Base-by-base conservation (phyloP, 2,113 vertebrate genomes). In the Tinamus guttatus region DNA sequence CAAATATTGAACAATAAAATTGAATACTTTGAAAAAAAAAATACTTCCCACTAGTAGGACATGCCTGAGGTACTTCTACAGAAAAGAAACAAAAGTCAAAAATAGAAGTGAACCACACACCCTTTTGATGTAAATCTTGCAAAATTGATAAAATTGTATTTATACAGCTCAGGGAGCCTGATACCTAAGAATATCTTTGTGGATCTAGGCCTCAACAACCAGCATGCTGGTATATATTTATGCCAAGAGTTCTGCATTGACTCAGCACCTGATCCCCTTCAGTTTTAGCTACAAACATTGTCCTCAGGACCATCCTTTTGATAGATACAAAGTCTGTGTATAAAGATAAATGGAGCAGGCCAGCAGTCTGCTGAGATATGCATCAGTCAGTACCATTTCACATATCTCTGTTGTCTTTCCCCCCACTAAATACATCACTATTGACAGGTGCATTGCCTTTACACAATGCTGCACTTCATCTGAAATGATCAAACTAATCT, bases 391-490 rank as follows among this genome's bases (percentile, higher is more conserved):
- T 69, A 69, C 45, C 49, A 54, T 88, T 73, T 85, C 65, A 81
- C n/a, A 64, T 93, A 40, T 40, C 41, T 77, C 7, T 71, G 52
- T 81, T 19, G 75, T 85, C 70, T 85, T 95, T 77, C 32, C 34
- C 12, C 12, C 62, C 21, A 32, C 63, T 88, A 78, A 93, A 81
- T 69, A 47, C 30, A 77, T 81, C 75, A 68, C 20, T 85, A 68
- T 88, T 74, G 91, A 59, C 80, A 88, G 25, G 28, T 81, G 36
- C n/a, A 47, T 73, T 93, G 84, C 70, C 70, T 95, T 81, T 69
- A 68, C 64, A 85, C 36, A 52, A 47, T 28, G 41, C 60, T 85
- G 54, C 25, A 69, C 75, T 85, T 81, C 47, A 85, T 77, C 54
- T 88, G 75, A 65, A 78, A 81, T 69, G 80, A 93, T 88, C 54